Evolutionary conservation across 2,797 vertebrate species (phyloP).

Genomic region (Lophotriccus pileatus): DNA sequence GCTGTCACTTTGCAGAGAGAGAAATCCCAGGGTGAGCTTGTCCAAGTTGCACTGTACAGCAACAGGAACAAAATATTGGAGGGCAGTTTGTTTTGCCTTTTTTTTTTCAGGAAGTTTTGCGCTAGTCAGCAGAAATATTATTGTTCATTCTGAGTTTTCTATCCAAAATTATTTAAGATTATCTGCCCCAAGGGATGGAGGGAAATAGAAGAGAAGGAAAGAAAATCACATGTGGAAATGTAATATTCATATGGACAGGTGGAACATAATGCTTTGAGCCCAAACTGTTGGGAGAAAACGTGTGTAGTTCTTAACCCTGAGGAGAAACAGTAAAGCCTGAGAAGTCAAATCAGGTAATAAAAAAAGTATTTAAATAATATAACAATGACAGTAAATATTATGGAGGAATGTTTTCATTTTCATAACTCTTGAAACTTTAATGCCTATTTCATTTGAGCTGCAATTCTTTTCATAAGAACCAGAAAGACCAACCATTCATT

Average conservation of each 20-base stretch:
- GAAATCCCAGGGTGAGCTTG: neutral
- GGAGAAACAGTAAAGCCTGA: neutral
- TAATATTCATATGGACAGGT: neutral
- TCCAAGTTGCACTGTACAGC: neutral
- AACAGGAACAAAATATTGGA: neutral
- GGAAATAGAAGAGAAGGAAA: neutral
- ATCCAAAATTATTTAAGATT: neutral
- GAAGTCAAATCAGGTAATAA: neutral
- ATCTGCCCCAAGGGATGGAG: neutral
- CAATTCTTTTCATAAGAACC: neutral
- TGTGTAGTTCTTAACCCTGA: neutral
- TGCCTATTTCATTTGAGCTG: conserved; percentile 1
- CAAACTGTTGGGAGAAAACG: neutral
- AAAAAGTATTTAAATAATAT: neutral
- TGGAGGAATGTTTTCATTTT: conserved; percentile 5
- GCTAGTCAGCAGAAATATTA: neutral
- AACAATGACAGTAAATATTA: neutral
- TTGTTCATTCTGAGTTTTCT: neutral
- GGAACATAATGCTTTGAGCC: neutral
- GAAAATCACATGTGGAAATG: neutral
- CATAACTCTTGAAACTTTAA: conserved; percentile 24
- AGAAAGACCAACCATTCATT: conserved; percentile 8
- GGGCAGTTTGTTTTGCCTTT: neutral
- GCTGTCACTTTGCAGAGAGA: neutral
- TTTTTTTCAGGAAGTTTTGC: neutral